Evolutionary conservation across 2,113 vertebrate genomes (phyloP).

Genomic region (Ailuropoda melanoleuca): DNA sequence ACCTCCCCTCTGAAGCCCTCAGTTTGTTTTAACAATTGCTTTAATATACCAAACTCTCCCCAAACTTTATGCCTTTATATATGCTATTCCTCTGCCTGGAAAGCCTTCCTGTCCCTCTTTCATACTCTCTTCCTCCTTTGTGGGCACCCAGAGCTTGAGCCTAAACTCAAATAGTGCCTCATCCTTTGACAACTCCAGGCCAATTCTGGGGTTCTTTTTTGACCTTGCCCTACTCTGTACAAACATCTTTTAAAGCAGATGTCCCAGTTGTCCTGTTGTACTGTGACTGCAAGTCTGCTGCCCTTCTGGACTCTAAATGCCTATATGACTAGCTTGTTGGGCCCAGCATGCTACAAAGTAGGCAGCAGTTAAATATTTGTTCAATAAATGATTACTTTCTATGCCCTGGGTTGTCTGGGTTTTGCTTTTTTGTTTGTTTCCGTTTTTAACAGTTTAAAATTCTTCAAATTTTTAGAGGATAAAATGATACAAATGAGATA

Average conservation of each 20-base stretch:
- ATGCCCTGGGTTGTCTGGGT: neutral
- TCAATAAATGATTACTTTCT: neutral
- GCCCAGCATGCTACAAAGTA: neutral
- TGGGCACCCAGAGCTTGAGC: neutral
- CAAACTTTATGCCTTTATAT: neutral
- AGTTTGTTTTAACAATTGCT: neutral
- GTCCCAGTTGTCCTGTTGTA: neutral
- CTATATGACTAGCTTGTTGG: neutral
- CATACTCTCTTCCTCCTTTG: neutral
- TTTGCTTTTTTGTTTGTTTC: constrained; percentile 1
- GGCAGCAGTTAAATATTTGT: constrained; percentile 19
- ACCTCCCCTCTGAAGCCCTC: no score
- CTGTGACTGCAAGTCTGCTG: neutral
- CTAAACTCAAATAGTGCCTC: neutral
- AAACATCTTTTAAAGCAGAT: neutral
- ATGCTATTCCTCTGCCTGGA: neutral
- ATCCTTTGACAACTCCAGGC: neutral
- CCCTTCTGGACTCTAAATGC: neutral
- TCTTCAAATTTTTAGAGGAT: constrained; percentile 30
- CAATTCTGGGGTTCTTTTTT: neutral
- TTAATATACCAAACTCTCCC: neutral
- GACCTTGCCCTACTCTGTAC: neutral
- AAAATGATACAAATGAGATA: neutral
- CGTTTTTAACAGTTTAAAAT: constrained; percentile 26
- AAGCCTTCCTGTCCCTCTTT: neutral